Percentiles rank a stretch among this genome's conserved stretches.
phyloP scores from a whole-genome alignment of 2,113 vertebrate genomes.

The Lepus timidus region DNA sequence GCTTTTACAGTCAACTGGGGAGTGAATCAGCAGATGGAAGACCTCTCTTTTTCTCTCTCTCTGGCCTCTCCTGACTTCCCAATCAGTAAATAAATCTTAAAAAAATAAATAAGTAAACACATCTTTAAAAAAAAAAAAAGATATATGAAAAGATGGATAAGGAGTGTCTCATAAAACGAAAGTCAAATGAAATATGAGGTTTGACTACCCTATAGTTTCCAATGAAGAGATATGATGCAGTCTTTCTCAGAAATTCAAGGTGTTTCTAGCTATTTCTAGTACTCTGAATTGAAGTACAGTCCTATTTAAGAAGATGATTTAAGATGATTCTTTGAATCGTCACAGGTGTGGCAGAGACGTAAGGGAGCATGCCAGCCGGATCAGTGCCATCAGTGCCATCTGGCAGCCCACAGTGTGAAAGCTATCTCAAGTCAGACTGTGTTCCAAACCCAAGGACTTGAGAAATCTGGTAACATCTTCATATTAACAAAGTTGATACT shows the following conservation, averaged over 20 bases:
- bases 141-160: neutral
- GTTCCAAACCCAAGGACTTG: neutral
- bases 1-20: too few relatives aligned
- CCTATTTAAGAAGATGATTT: neutral
- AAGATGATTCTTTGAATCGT: neutral
- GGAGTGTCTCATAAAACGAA: neutral
- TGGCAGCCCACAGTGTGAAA: neutral
- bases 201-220: neutral
- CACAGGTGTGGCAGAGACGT: neutral
- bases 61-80: too few relatives aligned
- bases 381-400: neutral
- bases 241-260: neutral
- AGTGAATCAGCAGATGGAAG: too few relatives aligned
- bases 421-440: neutral
- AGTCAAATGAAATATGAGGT: neutral
- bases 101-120: too few relatives aligned
- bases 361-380: neutral
- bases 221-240: neutral
- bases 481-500: neutral
- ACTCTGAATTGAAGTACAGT: neutral
- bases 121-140: too few relatives aligned
- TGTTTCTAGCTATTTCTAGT: neutral
- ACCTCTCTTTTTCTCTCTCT: too few relatives aligned
- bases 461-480: conserved; percentile 41
- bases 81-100: too few relatives aligned